phyloP scores from a whole-genome alignment of 2,888 invertebrate species.

The Tachina fera region DNA sequence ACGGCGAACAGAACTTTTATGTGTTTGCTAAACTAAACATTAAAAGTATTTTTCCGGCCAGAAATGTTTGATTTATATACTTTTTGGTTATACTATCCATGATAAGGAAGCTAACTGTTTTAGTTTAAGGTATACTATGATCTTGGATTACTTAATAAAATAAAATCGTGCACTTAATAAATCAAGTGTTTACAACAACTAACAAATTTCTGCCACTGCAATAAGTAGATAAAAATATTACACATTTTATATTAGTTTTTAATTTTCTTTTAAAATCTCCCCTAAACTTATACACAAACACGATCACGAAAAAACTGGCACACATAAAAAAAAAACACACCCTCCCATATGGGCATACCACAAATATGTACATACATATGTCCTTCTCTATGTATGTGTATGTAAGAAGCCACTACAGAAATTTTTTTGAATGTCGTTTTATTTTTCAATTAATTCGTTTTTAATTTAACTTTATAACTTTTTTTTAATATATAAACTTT shows the following conservation, averaged over 20 bases:
- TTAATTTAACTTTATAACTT: slow-evolving; percentile 1
- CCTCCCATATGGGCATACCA: not conserved
- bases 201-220: slow-evolving; percentile 26
- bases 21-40: not conserved
- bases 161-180: too few species aligned
- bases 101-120: too few species aligned
- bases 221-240: not conserved
- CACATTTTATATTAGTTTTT: not conserved
- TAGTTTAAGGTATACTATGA: too few species aligned
- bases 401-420: slow-evolving; percentile 4
- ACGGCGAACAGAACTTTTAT: too few species aligned
- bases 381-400: not conserved
- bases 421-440: slow-evolving; percentile 29
- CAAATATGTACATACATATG: slow-evolving; percentile 14
- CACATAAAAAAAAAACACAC: slow-evolving; percentile 20
- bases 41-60: not conserved
- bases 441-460: slow-evolving; percentile 18
- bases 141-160: too few species aligned
- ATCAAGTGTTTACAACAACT: not conserved
- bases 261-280: not conserved
- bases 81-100: too few species aligned
- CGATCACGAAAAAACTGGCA: slow-evolving; percentile 23
- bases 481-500: not conserved
- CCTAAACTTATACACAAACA: slow-evolving; percentile 23
- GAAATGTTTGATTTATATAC: too few species aligned